Evolutionary conservation across 2,888 invertebrate genomes (phyloP), one percentile per base, ranked within the genome.

Genomic region (Caenorhabditis zanzibari): DNA sequence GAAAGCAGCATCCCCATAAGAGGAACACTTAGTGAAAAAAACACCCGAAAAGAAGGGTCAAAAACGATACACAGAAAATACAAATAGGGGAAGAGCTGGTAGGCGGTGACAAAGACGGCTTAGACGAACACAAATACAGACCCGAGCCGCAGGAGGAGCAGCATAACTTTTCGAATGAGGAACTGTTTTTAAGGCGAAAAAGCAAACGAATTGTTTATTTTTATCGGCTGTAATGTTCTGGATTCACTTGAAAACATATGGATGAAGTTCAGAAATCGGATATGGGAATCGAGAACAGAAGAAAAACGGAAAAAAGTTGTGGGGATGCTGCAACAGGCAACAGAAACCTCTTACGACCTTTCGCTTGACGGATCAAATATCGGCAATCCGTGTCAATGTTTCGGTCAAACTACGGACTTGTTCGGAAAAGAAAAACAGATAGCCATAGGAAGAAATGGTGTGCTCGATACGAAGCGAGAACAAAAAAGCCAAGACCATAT

Each of bases 1-100:
- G 52, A 44, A 49, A 24, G 19, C 61, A 41, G 24, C 14, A 35
- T 24, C 12, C 19, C 63, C 26, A 54, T 38, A 54, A 61, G 49
- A 44, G 41, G 75, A 74, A 56, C 63, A 71, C 24, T 63, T 71
- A 66, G 74, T 69, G 69, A 56, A 81, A 68, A 81, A 64, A 54
- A 44, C 14, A 10, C 14, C 52, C 41, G 38, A 22, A 44, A 61
- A 61, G 41, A 73, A 52, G 16, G 28, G 68, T 64, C 35, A 49
- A 58, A 56, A 69, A 79, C 77, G 77, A 74, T 58, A 76, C 76
- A 52, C 54, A 44, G 22, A 76, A 44, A 38, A 59, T 49, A 24
- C 63, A 77, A 77, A 71, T 69, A 76, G 66, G 76, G 61, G 44
- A 71, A 68, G 66, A 68, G 76, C 54, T 19, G 52, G 41, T 47